Conservation (phyloP, 2,113 vertebrate genomes). For the Felis chaus region DNA sequence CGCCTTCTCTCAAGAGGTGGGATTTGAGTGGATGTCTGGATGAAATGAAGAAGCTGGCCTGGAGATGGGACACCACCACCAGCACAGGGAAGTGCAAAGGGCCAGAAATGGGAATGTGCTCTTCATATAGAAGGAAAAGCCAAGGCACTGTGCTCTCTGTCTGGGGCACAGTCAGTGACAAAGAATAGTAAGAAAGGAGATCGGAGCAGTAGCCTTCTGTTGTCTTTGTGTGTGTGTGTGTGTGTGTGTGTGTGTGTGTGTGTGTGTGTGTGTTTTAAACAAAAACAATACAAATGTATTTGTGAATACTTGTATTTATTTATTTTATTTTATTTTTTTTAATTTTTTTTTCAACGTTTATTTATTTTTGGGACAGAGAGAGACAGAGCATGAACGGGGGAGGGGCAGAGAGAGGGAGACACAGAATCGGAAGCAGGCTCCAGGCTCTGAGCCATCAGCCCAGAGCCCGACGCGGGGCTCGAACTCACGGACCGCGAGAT, state of each 20-base stretch:
- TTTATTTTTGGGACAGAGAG: no score
- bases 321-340: no score
- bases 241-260: no score
- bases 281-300: constrained; percentile 9
- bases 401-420: no score
- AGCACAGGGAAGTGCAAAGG: neutral
- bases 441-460: no score
- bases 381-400: no score
- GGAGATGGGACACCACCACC: no score
- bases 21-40: neutral
- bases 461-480: no score
- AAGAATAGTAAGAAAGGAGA: neutral
- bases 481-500: no score
- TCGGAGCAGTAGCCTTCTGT: neutral
- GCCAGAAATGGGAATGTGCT: neutral
- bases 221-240: neutral
- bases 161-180: neutral
- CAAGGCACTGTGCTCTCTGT: neutral
- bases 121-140: neutral
- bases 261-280: neutral
- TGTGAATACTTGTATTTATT: neutral
- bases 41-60: neutral
- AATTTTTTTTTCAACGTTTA: no score
- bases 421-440: no score
- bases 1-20: neutral